These are phyloP conservation scores for Nannospalax galili DNA, from an alignment of 2,113 vertebrate genomes.

Conservation along the genomic window DNA sequence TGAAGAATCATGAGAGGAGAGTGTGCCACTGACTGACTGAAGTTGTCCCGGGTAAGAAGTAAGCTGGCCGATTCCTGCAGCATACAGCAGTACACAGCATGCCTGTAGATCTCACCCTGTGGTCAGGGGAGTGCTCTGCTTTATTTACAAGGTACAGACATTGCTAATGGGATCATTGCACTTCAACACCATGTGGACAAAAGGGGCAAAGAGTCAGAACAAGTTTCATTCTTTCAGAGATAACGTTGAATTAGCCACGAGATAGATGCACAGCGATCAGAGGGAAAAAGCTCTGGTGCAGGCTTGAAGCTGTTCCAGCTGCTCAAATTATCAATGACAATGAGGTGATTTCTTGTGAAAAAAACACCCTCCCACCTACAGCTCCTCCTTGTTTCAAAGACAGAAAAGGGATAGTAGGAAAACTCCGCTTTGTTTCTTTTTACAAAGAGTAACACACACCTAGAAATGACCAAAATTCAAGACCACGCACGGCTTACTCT, in stretches of 20 bases:
- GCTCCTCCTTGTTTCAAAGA: neutral
- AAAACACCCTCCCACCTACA: fast-evolving
- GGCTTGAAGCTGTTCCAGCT: neutral
- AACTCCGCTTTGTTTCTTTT: neutral
- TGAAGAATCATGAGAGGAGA: neutral
- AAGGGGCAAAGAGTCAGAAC: neutral
- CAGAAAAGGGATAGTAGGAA: neutral
- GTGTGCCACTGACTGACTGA: neutral
- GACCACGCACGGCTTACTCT: neutral
- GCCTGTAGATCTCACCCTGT: fast-evolving
- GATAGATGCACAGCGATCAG: neutral
- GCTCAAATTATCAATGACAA: neutral
- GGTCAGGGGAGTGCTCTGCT: neutral
- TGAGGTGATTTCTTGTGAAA: neutral
- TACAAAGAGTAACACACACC: neutral
- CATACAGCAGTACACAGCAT: fast-evolving
- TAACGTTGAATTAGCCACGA: neutral
- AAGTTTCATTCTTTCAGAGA: neutral
- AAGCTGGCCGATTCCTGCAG: fast-evolving
- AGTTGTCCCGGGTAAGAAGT: neutral
- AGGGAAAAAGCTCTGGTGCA: neutral
- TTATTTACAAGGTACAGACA: neutral
- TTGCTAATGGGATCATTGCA: neutral
- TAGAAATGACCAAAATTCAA: neutral
- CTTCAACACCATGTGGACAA: neutral